phyloP scores from a whole-genome alignment of 2,113 vertebrate genomes.

The Accipiter cooperii region DNA sequence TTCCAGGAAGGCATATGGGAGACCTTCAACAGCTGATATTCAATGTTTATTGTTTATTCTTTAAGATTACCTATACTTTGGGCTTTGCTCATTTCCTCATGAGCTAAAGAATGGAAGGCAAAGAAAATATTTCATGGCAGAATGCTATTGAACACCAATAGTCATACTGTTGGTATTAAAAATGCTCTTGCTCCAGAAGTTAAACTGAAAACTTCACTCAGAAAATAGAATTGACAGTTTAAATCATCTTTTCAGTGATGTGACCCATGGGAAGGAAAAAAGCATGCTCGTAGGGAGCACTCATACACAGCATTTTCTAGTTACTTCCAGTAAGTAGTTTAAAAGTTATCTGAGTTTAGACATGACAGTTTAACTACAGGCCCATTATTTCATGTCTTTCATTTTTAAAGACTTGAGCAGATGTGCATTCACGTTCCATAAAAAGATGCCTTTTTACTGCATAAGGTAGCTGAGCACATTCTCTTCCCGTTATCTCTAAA shows the following conservation, averaged over 20 bases:
- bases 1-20: neutral
- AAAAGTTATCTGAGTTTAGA: neutral
- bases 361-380: neutral
- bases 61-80: neutral
- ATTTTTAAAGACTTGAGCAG: neutral
- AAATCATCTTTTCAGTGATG: neutral
- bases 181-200: neutral
- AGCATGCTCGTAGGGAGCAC: neutral
- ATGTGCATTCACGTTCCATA: conserved; percentile 14
- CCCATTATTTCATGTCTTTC: neutral
- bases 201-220: neutral
- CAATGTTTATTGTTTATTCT: neutral
- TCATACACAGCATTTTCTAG: neutral
- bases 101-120: neutral
- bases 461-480: conserved; percentile 20
- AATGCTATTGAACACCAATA: neutral
- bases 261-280: neutral
- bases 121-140: neutral
- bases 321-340: neutral
- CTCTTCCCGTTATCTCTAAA: neutral
- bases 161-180: neutral
- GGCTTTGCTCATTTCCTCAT: neutral
- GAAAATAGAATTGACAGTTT: neutral
- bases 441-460: neutral
- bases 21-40: neutral